Evolutionary conservation across 2,113 vertebrate species (phyloP), one percentile per base, ranked within the genome.

Genomic region (Eupsittula cactorum): DNA sequence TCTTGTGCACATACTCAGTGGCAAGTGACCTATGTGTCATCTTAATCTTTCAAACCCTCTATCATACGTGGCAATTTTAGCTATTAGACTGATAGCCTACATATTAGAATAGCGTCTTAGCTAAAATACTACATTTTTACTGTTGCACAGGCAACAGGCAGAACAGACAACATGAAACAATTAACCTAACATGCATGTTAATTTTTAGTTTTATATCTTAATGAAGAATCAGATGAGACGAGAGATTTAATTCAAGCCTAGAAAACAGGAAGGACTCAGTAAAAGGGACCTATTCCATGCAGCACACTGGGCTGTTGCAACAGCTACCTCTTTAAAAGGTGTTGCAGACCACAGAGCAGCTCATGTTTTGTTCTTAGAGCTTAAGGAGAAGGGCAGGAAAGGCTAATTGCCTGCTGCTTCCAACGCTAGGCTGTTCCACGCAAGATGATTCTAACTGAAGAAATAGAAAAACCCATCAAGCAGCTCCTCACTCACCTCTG

Each of bases 401-500:
- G 93, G 95, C 75, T 94, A 94, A 96, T 63, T 90, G 92, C 77
- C 86, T 93, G 70, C 77, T 91, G 88, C 78, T 82, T 84, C 65
- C 57, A 91, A 27, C 1, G 5, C 44, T 50, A 85, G 0, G 4
- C 52, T 93, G 63, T 44, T 89, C 76, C 13, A 10, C 44, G 67
- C 79, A 71, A 64, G 77, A 64, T 39, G 42, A 85, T 86, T 94
- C 68, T 70, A 77, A 83, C 37, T 14, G 39, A 92, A 88, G 67
- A 89, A 91, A 91, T 47, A 79, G 76, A 81, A 59, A 29, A 46
- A 25, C 10, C 55, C 29, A 78, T 28, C 23, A 49, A 74, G 27
- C 31, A 71, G 11, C 39, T 91, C 41, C 7, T 73, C 77, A 80
- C 98, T 97, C 81, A 98, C 98, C 98, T 99, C 99, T 47, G 98